These are phyloP conservation scores for Riptortus pedestris DNA, from an alignment of 1,140 invertebrate species.

Conservation along the genomic window DNA sequence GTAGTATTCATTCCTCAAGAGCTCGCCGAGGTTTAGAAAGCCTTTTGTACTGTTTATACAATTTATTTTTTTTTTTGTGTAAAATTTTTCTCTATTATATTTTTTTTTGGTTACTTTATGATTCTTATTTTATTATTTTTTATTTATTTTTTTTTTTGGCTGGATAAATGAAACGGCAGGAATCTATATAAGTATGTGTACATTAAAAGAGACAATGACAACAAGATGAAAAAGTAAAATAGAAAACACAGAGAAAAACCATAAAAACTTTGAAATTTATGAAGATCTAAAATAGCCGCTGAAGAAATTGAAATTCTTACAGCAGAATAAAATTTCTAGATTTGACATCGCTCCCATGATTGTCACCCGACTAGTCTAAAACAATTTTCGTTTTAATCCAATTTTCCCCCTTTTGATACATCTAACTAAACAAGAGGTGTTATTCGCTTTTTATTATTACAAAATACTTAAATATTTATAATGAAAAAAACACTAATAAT, in stretches of 20 bases:
- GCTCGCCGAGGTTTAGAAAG: background rate
- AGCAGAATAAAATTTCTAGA: background rate
- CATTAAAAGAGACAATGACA: no score
- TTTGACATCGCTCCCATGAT: conserved; percentile 10
- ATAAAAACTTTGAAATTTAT: no score
- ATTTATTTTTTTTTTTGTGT: no score
- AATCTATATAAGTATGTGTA: no score
- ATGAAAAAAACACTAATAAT: conserved; percentile 5
- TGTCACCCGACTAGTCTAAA: conserved; percentile 16
- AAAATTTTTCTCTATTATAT: no score
- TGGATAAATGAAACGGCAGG: conserved; percentile 12
- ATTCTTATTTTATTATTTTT: conserved; percentile 1
- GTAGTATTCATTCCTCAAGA: background rate
- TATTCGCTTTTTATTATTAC: background rate
- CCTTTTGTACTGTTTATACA: background rate
- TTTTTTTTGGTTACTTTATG: background rate
- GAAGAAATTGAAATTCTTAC: background rate
- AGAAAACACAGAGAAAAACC: no score
- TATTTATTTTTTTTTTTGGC: background rate
- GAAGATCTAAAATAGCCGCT: background rate
- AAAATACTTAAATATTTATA: conserved; percentile 1
- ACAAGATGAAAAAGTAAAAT: no score
- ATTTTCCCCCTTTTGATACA: background rate
- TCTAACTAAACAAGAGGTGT: background rate
- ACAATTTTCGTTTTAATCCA: conserved; percentile 6